A percentile compares a stretch with the other conserved stretches of the same genome.
phyloP scores from a whole-genome alignment of 2,888 invertebrate genomes.

The Lutraria lutraria region DNA sequence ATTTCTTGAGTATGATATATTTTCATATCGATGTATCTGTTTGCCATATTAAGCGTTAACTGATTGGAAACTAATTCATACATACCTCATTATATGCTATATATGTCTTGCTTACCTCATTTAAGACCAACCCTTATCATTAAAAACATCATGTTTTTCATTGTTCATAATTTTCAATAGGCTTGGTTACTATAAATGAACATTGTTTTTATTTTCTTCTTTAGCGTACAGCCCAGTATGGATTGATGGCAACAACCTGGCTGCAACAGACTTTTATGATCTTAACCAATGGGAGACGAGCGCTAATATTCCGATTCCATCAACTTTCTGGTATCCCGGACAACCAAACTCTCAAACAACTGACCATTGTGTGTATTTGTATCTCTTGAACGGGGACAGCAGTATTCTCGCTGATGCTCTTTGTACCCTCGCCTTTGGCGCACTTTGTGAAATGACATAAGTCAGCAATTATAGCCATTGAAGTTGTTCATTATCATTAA shows the following conservation, averaged over 20 bases:
- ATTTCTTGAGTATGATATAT: no score
- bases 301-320: neutral
- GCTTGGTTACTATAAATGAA: no score
- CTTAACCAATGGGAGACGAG: neutral
- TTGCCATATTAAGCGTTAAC: no score
- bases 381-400: neutral
- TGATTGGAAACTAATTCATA: no score
- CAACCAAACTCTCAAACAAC: neutral
- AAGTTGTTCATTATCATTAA: no score
- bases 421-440: neutral
- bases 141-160: no score
- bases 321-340: neutral
- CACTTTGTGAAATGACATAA: neutral
- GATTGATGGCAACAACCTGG: neutral
- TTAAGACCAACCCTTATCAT: no score
- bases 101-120: no score
- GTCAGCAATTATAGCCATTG: no score
- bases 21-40: no score
- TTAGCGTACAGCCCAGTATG: neutral
- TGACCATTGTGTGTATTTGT: neutral
- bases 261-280: neutral
- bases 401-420: neutral
- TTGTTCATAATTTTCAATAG: no score
- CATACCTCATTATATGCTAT: no score
- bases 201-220: neutral